A percentile compares a stretch with the other conserved stretches of the same genome.
Evolutionary conservation across 2,113 vertebrate genomes (phyloP).

Genomic region (Grallaria varia): DNA sequence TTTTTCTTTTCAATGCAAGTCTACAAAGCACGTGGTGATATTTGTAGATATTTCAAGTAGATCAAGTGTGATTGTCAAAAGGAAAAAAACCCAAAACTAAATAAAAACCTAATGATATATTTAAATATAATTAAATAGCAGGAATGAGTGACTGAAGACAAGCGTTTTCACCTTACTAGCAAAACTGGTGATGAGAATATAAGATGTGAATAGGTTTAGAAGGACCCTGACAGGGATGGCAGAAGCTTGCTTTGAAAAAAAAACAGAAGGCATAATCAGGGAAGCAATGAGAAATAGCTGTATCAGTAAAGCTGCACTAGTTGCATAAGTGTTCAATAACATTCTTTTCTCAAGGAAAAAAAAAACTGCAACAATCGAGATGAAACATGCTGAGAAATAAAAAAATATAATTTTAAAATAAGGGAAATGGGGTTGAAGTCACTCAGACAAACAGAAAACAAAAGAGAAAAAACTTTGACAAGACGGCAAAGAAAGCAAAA

Average conservation of each 20-base stretch:
- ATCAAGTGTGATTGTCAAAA: neutral
- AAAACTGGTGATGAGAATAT: neutral
- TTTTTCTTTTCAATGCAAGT: neutral
- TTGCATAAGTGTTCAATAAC: neutral
- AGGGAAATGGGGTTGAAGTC: neutral
- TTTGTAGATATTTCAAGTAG: neutral
- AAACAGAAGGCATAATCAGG: neutral
- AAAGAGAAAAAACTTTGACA: neutral
- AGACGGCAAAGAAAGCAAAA: neutral
- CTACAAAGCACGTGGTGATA: neutral
- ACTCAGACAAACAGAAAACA: neutral
- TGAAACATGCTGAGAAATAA: neutral
- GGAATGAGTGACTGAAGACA: neutral
- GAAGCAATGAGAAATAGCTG: neutral
- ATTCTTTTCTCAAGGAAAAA: neutral
- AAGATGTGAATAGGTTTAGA: neutral
- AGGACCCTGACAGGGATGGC: neutral
- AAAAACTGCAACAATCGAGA: neutral
- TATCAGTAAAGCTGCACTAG: neutral
- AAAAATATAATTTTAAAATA: neutral
- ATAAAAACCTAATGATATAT: fast-evolving
- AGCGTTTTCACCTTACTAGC: neutral
- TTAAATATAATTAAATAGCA: neutral
- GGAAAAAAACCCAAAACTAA: neutral
- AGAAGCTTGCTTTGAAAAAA: neutral